Conservation (phyloP, 2,888 invertebrate species). For the Acronicta aceris region DNA sequence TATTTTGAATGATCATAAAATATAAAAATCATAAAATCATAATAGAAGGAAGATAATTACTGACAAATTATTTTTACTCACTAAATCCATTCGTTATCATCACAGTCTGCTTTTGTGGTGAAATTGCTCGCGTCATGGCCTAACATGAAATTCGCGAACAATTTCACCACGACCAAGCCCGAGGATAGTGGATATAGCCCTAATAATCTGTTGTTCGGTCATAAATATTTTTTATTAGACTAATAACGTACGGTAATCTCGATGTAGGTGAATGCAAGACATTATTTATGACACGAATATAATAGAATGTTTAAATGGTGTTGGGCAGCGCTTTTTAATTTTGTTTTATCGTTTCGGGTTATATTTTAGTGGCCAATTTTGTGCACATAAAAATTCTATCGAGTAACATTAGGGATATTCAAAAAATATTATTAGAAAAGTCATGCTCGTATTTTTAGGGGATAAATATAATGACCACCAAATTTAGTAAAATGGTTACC, state of each 20-base stretch:
- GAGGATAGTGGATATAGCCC: slow-evolving; percentile 47
- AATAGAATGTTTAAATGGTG: slow-evolving; percentile 45
- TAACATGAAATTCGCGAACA: not conserved
- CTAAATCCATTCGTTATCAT: no score
- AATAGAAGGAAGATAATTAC: not conserved
- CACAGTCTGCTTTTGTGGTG: not conserved
- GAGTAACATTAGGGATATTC: slow-evolving; percentile 22
- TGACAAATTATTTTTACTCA: no score
- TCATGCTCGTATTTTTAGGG: not conserved
- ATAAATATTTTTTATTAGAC: slow-evolving; percentile 63
- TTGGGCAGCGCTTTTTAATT: slow-evolving; percentile 36
- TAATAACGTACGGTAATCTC: slow-evolving; percentile 48
- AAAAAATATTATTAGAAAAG: slow-evolving; percentile 11
- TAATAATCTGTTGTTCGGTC: slow-evolving; percentile 57
- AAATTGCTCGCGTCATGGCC: no score
- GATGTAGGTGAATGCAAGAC: slow-evolving; percentile 31
- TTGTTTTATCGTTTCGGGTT: slow-evolving; percentile 40
- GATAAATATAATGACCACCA: no score
- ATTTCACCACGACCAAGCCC: not conserved
- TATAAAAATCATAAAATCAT: no score
- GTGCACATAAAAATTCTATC: slow-evolving; percentile 31
- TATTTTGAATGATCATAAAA: no score
- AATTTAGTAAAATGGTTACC: no score
- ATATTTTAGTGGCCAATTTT: slow-evolving; percentile 31
- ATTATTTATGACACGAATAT: slow-evolving; percentile 47